Base-by-base conservation (phyloP, 2,797 vertebrate genomes). In the Acipenser oxyrinchus region DNA sequence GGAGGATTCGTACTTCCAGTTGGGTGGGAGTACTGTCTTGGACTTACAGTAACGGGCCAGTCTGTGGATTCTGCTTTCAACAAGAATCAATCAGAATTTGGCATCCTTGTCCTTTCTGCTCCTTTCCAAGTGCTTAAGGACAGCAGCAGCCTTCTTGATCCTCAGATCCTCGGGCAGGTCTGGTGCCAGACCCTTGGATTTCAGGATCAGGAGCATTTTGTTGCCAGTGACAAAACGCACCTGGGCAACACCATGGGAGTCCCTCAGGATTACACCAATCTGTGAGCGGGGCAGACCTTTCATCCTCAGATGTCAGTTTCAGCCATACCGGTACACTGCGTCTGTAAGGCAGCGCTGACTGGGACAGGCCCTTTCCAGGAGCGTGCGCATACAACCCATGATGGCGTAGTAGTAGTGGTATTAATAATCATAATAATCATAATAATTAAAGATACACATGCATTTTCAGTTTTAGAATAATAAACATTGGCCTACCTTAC, bases 1-100 rank as follows among this genome's bases (percentile, higher is more conserved):
- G 15, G 96, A 98, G 48, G 97, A 99, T 84, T 99, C 97, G 96
- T 99, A 99, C 85, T 99, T 99, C 97, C 96, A 99, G 76, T 97
- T 99, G 75, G 97, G 97, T 7, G 96, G 94, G 68, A 99, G 93
- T 67, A 99, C 96, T 81, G 95, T 91, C 89, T 92, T 98, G 74
- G 95, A 95, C 86, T 99, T 99, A 78, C 98, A 99, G 80, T 99
- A 99, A 65, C 96, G 94, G 83, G 97, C 97, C 89, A 99, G 76
- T 71, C 96, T 85, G 76, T 99, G 97, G 87, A 99, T 98, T 80
- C 95, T 91, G 87, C 95, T 98, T 77, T 99, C 97, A 6, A 94
- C 93, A 23, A 99, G 92, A 89, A 99, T 99, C 86, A 99, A 88
- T 13, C 95, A 96, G 88, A 99, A 99, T 77, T 99, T 99, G 76